Evolutionary conservation across 2,113 vertebrate genomes (phyloP), one percentile per base, ranked within the genome.

Genomic region (Cyprinus carpio): DNA sequence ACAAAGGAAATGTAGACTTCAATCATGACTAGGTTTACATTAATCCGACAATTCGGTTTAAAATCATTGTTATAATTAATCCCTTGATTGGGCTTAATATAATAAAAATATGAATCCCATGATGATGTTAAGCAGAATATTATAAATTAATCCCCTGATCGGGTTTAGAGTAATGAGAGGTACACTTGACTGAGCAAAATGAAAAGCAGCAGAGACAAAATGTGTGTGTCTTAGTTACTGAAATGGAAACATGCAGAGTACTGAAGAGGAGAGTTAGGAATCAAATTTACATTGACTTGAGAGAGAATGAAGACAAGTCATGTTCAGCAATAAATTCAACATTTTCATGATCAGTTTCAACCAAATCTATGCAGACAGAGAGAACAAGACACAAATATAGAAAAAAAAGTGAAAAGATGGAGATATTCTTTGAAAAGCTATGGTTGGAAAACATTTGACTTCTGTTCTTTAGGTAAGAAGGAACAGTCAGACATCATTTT

Each of bases 111-210:
- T 31, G 29, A 82, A 82, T 82, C 81, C 81, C 29, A 69, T 56
- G 64, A 56, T 72, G 49, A 82, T 56, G 65, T 82, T 82, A 82
- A 56, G 49, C 5, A 72, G 81, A 82, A 82, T 82, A 72, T 56
- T 54, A 72, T 82, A 71, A 72, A 72, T 72, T 40, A 82, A 82
- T 82, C 81, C 81, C 46, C 49, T 16, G 65, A 82, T 82, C 79
- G 49, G 79, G 60, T 81, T 81, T 43, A 81, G 79, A 49, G 81
- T 56, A 82, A 82, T 71, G 81, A 82, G 65, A 72, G 65, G 65
- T 46, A 49, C 79, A 81, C 79, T 81, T 81, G 40, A 81, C 40
- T 81, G 62, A 81, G 79, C 79, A 81, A 81, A 81, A 81, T 81
- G 40, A 81, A 81, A 81, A 67, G 78, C 58, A 27, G 27, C 23